Evolutionary conservation across 1,140 invertebrate species (phyloP), one percentile per base, ranked within the genome.

Genomic region (Nasonia vitripennis): DNA sequence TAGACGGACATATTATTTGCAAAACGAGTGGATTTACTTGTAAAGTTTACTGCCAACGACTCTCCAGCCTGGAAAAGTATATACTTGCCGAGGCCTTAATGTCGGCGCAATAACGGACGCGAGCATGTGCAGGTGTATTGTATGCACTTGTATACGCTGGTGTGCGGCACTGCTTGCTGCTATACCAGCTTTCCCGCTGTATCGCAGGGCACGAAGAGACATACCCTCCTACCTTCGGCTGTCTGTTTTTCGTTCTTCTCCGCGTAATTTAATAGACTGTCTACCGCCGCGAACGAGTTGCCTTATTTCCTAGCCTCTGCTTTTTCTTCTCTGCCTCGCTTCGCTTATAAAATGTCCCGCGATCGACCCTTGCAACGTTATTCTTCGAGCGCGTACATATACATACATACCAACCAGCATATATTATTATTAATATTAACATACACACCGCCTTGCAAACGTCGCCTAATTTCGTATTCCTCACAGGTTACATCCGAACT

Each of bases 1-100:
- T 87, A 75, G 67, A 31, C 67, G 62, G 87, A 86, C 81, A 87
- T 88, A 89, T 89, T 89, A 91, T 88, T 90, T 87, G 88, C 37
- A 7, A 31, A 51, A 74, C 9, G 80, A 68, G 84, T 86, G 87
- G 87, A 89, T 90, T 90, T 90, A 90, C 88, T 90, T 86, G 86
- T 89, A 80, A 89, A 91, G 89, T 90, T 89, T 84, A 51, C 62
- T 37, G 34, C 34, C 34, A 37, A 37, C 34, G 34, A 37, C 34
- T 78, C 85, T 70, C 34, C 45, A 80, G 86, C 73, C 31, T 71
- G 82, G 83, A 85, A 87, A 88, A 88, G 87, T 86, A 27, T 27
- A 27, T 27, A 87, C 73, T 89, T 87, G 55, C 20, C 45, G 88
- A 83, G 81, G 87, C 67, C 55, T 85, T 86, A 88, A 80, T 86